Evolutionary conservation across 2,113 vertebrate genomes (phyloP).

Genomic region (Pangasianodon hypophthalmus): DNA sequence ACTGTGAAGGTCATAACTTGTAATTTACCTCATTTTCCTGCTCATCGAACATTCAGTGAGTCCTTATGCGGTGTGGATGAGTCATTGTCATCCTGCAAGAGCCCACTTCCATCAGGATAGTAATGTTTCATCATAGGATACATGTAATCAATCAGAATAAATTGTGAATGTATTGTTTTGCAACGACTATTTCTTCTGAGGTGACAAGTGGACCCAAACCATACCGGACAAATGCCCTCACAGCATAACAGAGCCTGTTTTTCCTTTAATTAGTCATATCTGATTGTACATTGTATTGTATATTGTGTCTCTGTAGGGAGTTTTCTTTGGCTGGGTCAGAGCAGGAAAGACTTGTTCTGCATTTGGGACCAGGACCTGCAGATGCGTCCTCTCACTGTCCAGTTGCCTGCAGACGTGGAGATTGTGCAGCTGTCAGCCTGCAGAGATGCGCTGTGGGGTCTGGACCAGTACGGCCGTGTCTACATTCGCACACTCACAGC

Average conservation of each 20-base stretch:
- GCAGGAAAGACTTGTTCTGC: slow-evolving; percentile 91
- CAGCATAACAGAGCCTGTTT: background rate
- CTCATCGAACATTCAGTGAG: background rate
- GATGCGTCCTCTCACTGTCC: slow-evolving; percentile 86
- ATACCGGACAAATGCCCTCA: background rate
- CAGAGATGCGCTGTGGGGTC: slow-evolving; percentile 89
- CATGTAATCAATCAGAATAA: background rate
- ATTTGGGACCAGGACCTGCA: slow-evolving; percentile 85
- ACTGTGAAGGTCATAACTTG: background rate
- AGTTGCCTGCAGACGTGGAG: slow-evolving; percentile 84
- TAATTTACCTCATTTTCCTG: background rate
- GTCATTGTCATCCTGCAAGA: background rate
- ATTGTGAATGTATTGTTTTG: background rate
- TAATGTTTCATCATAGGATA: background rate
- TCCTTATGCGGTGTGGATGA: background rate
- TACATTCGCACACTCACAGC: slow-evolving; percentile 86
- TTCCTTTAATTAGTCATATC: background rate
- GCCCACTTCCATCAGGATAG: background rate
- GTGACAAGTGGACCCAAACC: background rate
- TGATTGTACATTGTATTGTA: background rate
- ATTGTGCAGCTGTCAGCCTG: slow-evolving; percentile 87
- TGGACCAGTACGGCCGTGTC: slow-evolving; percentile 84
- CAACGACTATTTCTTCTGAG: background rate
- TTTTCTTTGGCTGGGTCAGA: slow-evolving; percentile 93
- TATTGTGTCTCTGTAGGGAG: slow-evolving; percentile 75